Evolutionary conservation across 2,797 vertebrate species (phyloP), one percentile per base, ranked within the genome.

Genomic region (Enteromius anoplus): DNA sequence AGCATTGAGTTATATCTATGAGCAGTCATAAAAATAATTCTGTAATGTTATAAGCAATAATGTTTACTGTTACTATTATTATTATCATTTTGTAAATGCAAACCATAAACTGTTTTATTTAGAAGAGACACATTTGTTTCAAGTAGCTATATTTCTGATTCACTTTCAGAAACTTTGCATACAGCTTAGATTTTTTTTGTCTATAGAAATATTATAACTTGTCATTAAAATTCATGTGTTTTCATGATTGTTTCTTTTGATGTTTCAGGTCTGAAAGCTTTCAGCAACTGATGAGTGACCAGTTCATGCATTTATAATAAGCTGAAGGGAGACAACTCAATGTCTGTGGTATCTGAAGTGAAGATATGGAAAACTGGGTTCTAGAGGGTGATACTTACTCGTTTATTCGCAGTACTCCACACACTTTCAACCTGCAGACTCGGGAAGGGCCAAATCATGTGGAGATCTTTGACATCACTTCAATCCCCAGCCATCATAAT

Each of bases 341-440:
- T 92, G 85, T 84, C 84, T 86, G 89, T 87, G 86, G 89, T 90
- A 90, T 84, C 89, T 91, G 87, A 92, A 89, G 88, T 90, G 80
- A 91, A 92, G 93, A 91, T 51, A 96, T 95, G 94, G 94, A 95
- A 91, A 94, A 92, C 92, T 95, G 93, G 94, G 92, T 93, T 92
- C 91, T 94, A 60, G 92, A 95, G 47, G 94, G 93, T 85, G 93
- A 94, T 88, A 93, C 92, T 87, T 94, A 95, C 90, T 93, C 93
- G 72, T 93, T 95, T 87, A 89, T 94, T 84, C 91, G 89, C 85
- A 94, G 92, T 80, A 85, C 91, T 58, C 93, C 94, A 29, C 90
- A 78, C 79, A 91, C 77, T 62, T 92, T 93, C 87, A 91, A 92
- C 78, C 85, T 95, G 80, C 92, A 89, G 70, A 92, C 92, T 83